Evolutionary conservation across 1,140 invertebrate genomes (phyloP), one percentile per base, ranked within the genome.

Genomic region (Lepidotrigona ventralis): DNA sequence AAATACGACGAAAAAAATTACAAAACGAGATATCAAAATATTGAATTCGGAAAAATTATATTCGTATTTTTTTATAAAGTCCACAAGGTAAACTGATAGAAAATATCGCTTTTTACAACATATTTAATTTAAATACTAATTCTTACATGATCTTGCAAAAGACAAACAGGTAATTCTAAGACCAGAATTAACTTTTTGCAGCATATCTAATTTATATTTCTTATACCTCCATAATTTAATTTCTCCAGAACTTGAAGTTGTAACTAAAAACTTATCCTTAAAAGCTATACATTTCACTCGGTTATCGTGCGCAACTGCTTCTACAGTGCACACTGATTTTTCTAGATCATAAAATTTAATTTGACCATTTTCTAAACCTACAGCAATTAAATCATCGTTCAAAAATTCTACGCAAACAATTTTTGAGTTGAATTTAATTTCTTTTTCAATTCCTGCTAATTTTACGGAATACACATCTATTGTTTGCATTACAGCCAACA

Each of bases 401-500:
- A 95, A 90, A 95, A 96, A 97, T 86, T 95, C 94, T 39, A 96
- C 95, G 86, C 95, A 96, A 56, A 95, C 93, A n/a, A 96, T 95
- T 91, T 96, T 97, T 17, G 95, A 93, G 53, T 95, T 93, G 82
- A 96, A 96, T 81, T 95, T 93, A 46, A 96, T 92, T 81, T 95
- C 94, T 70, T 95, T 94, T 73, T 95, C 92, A 53, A 97, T 93
- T 8, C 96, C 96, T 2, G 96, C 97, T 76, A 95, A 96, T 89
- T 96, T 95, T 15, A 98, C 96, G 53, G 95, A 96, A 95, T 98
- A 98, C 29, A 98, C 94, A 90, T 98, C 96, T 8, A 98, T 94
- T 87, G 94, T 95, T 85, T 95, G 96, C 66, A 96, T 96, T 60
- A 96, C 96, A 60, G 95, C 95, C 23, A 98, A 91, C 8, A 96